These are phyloP conservation scores for Stenopsyche tienmushanensis DNA, from an alignment of 1,140 invertebrate species.

Conservation along the genomic window DNA sequence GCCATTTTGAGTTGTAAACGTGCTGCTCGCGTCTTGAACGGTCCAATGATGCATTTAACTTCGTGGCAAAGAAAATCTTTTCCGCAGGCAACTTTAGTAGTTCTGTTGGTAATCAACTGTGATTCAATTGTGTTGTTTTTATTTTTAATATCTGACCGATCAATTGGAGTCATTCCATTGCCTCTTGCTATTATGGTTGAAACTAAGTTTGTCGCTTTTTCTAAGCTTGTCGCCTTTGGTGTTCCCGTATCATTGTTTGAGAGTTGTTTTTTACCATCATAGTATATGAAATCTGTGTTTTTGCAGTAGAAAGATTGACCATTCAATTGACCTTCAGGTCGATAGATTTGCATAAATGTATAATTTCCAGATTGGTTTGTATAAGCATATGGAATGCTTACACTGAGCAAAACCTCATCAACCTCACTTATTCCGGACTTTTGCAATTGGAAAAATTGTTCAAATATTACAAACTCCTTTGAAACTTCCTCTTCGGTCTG, in stretches of 20 bases:
- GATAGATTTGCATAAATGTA: conserved; percentile 44
- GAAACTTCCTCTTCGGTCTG: conserved; percentile 13
- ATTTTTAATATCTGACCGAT: background rate
- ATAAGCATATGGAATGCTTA: conserved; percentile 45
- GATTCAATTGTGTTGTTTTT: background rate
- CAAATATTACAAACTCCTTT: conserved; percentile 18
- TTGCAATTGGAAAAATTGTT: conserved; percentile 46
- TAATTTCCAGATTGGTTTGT: conserved; percentile 26
- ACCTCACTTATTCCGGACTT: conserved; percentile 51
- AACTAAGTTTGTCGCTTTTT: no score
- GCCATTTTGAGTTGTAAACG: conserved; percentile 21
- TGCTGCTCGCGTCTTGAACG: conserved; percentile 16
- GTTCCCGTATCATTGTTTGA: no score
- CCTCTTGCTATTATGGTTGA: no score
- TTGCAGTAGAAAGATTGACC: conserved; percentile 44
- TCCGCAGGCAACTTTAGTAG: conserved; percentile 17
- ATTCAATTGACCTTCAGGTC: conserved; percentile 41
- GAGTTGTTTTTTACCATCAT: no score
- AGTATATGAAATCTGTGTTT: conserved; percentile 19
- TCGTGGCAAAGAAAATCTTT: conserved; percentile 18
- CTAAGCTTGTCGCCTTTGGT: no score
- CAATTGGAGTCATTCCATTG: no score
- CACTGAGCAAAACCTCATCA: conserved; percentile 42
- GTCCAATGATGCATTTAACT: conserved; percentile 26
- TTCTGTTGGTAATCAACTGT: conserved; percentile 21